Conservation (phyloP, 2,888 invertebrate genomes). For the Folsomia manolachei region DNA sequence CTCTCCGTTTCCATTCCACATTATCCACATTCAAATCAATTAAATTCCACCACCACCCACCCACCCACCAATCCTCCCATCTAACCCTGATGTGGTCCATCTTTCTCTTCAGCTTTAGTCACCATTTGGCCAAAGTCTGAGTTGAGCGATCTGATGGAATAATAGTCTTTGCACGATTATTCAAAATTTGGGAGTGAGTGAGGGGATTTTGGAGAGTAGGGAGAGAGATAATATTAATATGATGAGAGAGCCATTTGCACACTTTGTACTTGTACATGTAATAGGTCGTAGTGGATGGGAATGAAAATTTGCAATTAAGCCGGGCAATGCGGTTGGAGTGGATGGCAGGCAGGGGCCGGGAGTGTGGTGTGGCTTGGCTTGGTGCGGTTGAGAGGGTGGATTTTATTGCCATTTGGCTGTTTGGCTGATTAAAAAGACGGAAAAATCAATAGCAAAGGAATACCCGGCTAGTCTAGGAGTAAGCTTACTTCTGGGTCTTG, state of each 20-base stretch:
- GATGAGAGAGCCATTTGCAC: slow-evolving; percentile 7
- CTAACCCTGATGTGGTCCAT: too few relatives aligned
- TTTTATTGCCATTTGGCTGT: slow-evolving; percentile 50
- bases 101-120: too few relatives aligned
- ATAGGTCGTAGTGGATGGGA: not conserved
- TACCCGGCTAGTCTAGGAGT: not conserved
- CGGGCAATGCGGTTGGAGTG: not conserved
- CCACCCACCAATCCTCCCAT: too few relatives aligned
- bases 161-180: not conserved
- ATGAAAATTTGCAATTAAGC: slow-evolving; percentile 6
- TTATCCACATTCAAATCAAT: not conserved
- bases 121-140: too few relatives aligned
- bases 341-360: not conserved
- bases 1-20: not conserved
- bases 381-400: slow-evolving; percentile 15
- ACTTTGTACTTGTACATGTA: not conserved
- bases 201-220: not conserved
- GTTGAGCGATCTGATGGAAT: too few relatives aligned
- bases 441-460: slow-evolving; percentile 19
- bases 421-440: slow-evolving; percentile 50
- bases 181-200: not conserved
- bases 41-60: slow-evolving; percentile 1
- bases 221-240: not conserved
- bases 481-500: not conserved
- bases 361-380: slow-evolving; percentile 3